phyloP scores from a whole-genome alignment of 2,113 vertebrate species.

The Phalacrocorax brasilianus region DNA sequence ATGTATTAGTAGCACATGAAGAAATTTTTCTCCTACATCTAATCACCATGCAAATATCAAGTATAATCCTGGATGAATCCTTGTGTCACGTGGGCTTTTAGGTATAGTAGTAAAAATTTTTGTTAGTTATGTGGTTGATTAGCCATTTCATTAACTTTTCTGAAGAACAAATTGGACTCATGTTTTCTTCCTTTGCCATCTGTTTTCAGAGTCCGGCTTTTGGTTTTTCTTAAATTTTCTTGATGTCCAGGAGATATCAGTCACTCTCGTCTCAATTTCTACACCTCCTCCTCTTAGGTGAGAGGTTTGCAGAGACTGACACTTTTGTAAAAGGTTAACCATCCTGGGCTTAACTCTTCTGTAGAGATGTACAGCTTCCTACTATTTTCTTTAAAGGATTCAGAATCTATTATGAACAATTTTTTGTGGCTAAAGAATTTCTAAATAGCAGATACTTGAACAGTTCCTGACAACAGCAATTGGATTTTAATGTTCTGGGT shows the following conservation, averaged over 20 bases:
- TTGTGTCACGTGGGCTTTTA: background rate
- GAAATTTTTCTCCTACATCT: background rate
- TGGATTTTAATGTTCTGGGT: background rate
- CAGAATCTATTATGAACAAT: background rate
- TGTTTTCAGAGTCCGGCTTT: background rate
- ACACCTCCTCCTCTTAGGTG: background rate
- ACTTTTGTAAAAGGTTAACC: background rate
- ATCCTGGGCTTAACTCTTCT: background rate
- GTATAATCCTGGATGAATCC: background rate
- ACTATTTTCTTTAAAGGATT: background rate
- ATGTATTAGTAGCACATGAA: background rate
- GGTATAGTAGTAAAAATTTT: background rate
- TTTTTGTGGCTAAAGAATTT: background rate
- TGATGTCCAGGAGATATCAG: background rate
- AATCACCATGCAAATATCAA: background rate
- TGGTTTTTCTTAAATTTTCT: background rate
- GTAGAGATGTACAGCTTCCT: background rate
- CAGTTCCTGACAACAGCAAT: background rate
- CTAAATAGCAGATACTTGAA: background rate
- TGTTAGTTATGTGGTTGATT: background rate
- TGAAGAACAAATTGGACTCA: background rate
- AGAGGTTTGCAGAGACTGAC: background rate
- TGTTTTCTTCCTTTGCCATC: background rate
- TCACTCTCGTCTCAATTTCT: background rate
- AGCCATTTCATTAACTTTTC: background rate